Evolutionary conservation across 2,888 invertebrate species (phyloP).

Genomic region (Digitonthophagus gazella): DNA sequence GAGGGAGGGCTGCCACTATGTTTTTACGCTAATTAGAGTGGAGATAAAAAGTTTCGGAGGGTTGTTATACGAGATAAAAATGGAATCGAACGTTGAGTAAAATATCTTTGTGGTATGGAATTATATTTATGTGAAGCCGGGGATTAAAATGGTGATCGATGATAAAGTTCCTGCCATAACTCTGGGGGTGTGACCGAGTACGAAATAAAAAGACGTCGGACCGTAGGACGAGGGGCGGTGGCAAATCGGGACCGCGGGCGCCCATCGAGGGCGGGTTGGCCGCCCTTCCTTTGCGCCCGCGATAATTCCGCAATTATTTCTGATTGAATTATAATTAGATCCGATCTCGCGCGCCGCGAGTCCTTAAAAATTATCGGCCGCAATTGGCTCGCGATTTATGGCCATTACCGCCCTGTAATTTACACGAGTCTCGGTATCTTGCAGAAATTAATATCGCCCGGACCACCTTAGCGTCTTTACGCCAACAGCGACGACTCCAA

Average conservation of each 20-base stretch:
- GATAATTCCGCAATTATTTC: slow-evolving; percentile 15
- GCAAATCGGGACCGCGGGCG: too few relatives aligned
- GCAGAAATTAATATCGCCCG: neutral
- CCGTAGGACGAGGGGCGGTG: too few relatives aligned
- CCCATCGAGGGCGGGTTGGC: neutral
- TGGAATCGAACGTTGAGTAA: too few relatives aligned
- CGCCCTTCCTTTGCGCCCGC: neutral
- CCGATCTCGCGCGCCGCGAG: slow-evolving; percentile 4
- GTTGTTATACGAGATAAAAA: too few relatives aligned
- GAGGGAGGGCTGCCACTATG: neutral
- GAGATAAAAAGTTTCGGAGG: neutral
- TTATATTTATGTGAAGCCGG: too few relatives aligned
- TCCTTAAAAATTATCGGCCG: slow-evolving; percentile 8
- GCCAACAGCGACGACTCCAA: too few relatives aligned
- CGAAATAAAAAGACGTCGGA: too few relatives aligned
- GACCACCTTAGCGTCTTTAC: too few relatives aligned
- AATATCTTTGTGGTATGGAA: too few relatives aligned
- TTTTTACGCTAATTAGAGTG: neutral
- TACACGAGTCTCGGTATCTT: slow-evolving; percentile 2
- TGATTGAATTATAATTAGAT: slow-evolving; percentile 18
- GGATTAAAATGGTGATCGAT: too few relatives aligned
- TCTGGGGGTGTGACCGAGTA: too few relatives aligned
- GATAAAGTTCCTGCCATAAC: too few relatives aligned
- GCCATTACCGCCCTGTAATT: slow-evolving; percentile 8
- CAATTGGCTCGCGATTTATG: slow-evolving; percentile 6